Conservation (phyloP, 2,797 vertebrate genomes). For the Gastrophryne carolinensis region DNA sequence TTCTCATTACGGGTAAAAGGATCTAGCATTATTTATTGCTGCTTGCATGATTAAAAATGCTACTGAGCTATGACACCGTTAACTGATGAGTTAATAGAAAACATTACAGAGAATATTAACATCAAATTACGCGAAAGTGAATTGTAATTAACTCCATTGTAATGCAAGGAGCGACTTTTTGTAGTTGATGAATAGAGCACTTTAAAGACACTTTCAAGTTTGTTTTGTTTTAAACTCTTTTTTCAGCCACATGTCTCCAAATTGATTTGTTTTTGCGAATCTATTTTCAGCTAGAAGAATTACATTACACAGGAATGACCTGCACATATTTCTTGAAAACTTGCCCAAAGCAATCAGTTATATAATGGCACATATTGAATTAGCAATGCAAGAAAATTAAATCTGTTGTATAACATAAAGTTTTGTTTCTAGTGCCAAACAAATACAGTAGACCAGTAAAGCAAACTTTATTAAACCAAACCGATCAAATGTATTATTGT, state of each 20-base stretch:
- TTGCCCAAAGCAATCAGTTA: not conserved
- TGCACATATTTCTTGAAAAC: not conserved
- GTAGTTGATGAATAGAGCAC: not conserved
- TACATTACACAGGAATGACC: not conserved
- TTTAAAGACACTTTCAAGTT: not conserved
- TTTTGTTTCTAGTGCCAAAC: not conserved
- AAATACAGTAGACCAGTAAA: not conserved
- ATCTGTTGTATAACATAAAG: not conserved
- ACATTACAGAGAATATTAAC: constrained; percentile 67
- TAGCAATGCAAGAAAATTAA: not conserved
- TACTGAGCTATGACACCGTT: constrained; percentile 55
- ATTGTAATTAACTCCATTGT: constrained; percentile 67
- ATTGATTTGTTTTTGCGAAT: not conserved
- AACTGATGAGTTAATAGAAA: constrained; percentile 67
- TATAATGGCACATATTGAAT: not conserved
- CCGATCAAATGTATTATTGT: too few species aligned
- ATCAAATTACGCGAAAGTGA: constrained; percentile 69
- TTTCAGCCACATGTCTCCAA: not conserved
- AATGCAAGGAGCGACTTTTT: constrained; percentile 53
- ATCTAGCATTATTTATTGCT: constrained; percentile 54
- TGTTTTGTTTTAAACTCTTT: not conserved
- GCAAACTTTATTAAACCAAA: not conserved
- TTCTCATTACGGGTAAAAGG: constrained; percentile 47
- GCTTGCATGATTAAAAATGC: constrained; percentile 57
- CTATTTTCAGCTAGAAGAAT: not conserved